phyloP scores from a whole-genome alignment of 2,888 invertebrate genomes.

The Aricia artaxerxes region DNA sequence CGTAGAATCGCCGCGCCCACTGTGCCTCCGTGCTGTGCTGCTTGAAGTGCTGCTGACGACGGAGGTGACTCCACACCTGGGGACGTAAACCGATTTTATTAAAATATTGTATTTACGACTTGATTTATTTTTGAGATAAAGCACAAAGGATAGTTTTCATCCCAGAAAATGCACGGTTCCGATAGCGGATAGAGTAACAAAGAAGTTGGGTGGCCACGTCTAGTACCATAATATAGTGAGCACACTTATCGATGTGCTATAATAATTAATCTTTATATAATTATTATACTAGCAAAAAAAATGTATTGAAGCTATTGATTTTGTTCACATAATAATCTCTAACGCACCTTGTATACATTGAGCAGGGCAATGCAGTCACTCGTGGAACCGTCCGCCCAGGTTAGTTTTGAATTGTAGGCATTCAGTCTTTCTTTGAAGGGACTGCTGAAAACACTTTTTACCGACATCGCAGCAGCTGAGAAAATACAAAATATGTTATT shows the following conservation, averaged over 20 bases:
- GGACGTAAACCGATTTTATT: too few species aligned
- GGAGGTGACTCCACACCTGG: conserved; percentile 85
- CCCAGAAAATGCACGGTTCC: too few species aligned
- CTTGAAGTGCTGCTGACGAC: conserved; percentile 80
- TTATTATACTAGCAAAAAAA: too few species aligned
- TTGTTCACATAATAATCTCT: not conserved
- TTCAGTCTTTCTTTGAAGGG: conserved; percentile 85
- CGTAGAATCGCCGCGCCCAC: conserved; percentile 86
- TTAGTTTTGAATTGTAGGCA: conserved; percentile 87
- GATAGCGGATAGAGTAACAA: too few species aligned
- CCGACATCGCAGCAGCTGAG: conserved; percentile 89
- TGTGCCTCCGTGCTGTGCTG: conserved; percentile 67
- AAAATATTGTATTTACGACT: too few species aligned
- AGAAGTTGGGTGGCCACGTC: too few species aligned
- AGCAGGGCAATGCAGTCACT: conserved; percentile 92
- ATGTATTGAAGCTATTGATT: too few species aligned
- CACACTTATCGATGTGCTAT: too few species aligned
- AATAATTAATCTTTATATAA: too few species aligned
- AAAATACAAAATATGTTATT: not conserved
- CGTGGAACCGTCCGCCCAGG: conserved; percentile 90
- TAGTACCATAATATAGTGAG: too few species aligned
- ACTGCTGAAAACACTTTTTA: conserved; percentile 88
- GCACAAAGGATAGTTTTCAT: too few species aligned
- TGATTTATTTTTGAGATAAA: too few species aligned
- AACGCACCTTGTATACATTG: conserved; percentile 86